phyloP scores from a whole-genome alignment of 1,140 invertebrate genomes.

The Lasioglossum baleicum region DNA sequence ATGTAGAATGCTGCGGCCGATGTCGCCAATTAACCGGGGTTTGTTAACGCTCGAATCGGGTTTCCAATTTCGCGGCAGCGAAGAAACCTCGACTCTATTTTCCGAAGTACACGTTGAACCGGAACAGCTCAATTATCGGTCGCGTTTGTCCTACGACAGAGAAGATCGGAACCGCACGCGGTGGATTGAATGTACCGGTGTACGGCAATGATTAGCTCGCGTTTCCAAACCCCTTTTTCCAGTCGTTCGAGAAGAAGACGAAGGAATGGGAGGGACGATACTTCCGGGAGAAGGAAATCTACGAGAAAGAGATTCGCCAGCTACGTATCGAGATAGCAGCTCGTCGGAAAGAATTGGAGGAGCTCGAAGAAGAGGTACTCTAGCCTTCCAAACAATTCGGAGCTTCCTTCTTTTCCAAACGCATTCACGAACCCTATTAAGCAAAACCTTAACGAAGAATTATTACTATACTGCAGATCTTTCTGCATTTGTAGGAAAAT shows the following conservation, averaged over 20 bases:
- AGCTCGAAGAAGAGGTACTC: slow-evolving; percentile 70
- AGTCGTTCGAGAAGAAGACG: slow-evolving; percentile 66
- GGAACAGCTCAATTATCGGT: no score
- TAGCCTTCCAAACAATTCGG: slow-evolving; percentile 5
- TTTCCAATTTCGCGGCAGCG: no score
- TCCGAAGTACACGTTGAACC: no score
- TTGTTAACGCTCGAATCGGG: no score
- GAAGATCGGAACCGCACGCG: no score
- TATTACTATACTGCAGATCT: neutral
- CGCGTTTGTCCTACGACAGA: no score
- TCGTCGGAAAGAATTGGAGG: slow-evolving; percentile 59
- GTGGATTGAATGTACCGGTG: no score
- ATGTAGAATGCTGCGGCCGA: no score
- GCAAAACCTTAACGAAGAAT: neutral
- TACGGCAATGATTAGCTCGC: no score
- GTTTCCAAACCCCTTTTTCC: slow-evolving; percentile 11
- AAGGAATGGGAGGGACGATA: slow-evolving; percentile 68
- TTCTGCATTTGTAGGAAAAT: no score
- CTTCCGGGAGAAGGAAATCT: slow-evolving; percentile 64
- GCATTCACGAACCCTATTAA: neutral
- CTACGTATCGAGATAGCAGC: slow-evolving; percentile 71
- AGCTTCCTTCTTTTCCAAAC: neutral
- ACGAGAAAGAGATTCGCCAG: slow-evolving; percentile 67
- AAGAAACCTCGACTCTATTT: no score
- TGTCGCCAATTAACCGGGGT: no score